Evolutionary conservation across 2,113 vertebrate genomes (phyloP).

Genomic region (Laticauda laticaudata): DNA sequence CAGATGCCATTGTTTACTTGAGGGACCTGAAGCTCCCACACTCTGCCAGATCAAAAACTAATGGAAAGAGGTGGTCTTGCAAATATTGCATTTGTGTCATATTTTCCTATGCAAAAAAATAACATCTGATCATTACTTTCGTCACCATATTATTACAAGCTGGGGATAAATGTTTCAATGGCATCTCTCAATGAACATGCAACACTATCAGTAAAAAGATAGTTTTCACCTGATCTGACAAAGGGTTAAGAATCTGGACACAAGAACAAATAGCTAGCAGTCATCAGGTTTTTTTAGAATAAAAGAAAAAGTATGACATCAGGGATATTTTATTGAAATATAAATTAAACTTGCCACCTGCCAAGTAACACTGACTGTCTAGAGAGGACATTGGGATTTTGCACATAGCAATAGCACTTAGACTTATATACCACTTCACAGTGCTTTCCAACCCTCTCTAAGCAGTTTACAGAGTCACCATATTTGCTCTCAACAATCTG

Average conservation of each 20-base stretch:
- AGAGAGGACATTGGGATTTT: neutral
- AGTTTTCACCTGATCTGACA: neutral
- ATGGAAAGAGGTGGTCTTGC: neutral
- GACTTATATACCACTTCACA: no score
- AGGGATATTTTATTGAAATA: neutral
- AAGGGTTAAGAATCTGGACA: neutral
- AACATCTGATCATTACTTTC: neutral
- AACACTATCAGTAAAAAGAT: neutral
- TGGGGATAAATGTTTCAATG: neutral
- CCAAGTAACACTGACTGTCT: neutral
- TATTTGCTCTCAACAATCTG: no score
- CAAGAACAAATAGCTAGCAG: neutral
- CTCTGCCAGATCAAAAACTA: neutral
- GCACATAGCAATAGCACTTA: neutral
- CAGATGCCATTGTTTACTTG: neutral
- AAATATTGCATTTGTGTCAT: neutral
- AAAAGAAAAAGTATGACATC: neutral
- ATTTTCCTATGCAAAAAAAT: neutral
- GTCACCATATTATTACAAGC: neutral
- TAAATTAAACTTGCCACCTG: neutral
- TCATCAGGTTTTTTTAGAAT: neutral
- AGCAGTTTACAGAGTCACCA: no score
- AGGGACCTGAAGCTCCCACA: neutral
- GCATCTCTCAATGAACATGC: neutral
- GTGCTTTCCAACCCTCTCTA: no score